Conservation (phyloP, 64 coral and sea anemone genomes). For the Montipora foliosa region DNA sequence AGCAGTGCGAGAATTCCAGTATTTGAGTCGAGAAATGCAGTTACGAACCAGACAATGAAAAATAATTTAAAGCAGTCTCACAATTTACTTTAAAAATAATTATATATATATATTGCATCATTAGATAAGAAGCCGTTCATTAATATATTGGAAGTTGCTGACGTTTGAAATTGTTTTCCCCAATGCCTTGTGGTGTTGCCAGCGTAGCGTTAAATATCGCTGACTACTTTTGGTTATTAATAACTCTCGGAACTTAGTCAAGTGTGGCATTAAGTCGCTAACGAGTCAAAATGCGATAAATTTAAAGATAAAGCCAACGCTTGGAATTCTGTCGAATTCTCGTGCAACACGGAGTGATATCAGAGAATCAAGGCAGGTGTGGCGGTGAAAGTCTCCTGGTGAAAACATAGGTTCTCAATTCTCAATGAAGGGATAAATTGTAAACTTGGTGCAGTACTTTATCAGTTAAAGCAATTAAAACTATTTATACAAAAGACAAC, state of each 20-base stretch:
- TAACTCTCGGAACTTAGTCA: slow-evolving; percentile 1
- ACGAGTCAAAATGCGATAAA: neutral
- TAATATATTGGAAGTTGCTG: neutral
- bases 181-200: neutral
- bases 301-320: neutral
- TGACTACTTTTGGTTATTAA: neutral
- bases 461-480: neutral
- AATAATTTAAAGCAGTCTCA: neutral
- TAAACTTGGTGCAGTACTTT: neutral
- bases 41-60: neutral
- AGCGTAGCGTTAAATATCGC: neutral
- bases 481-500: neutral
- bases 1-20: neutral
- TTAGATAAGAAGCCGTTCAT: neutral
- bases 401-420: too few relatives aligned
- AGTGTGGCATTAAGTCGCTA: neutral
- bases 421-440: neutral
- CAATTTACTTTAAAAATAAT: neutral
- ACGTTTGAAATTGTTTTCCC: neutral
- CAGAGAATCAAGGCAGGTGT: too few relatives aligned
- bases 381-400: too few relatives aligned
- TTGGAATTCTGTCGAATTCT: neutral
- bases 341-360: slow-evolving; percentile 3
- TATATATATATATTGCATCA: slow-evolving; percentile 3
- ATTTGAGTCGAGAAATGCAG: neutral